Evolutionary conservation across 2,113 vertebrate genomes (phyloP).

Genomic region (Otolemur garnettii): DNA sequence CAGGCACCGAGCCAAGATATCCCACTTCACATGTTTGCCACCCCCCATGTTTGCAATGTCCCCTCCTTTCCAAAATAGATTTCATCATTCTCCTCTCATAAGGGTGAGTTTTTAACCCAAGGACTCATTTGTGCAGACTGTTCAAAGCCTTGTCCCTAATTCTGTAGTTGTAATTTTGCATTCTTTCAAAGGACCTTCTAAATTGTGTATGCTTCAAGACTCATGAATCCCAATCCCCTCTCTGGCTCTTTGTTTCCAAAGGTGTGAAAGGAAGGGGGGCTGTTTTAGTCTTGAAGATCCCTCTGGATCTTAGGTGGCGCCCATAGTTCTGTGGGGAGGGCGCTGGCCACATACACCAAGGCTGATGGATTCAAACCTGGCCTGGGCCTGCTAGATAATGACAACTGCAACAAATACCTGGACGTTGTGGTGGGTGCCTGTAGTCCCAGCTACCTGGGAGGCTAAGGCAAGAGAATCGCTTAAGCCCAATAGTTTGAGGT

Average conservation of each 20-base stretch:
- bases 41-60: not conserved
- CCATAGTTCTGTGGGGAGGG: no score
- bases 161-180: not conserved
- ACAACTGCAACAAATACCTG: no score
- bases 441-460: no score
- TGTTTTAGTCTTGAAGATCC: not conserved
- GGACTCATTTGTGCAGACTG: not conserved
- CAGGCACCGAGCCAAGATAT: not conserved
- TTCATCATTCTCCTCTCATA: not conserved
- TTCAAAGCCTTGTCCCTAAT: not conserved
- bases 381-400: no score
- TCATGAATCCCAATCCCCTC: not conserved
- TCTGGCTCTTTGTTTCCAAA: not conserved
- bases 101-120: not conserved
- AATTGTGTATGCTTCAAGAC: not conserved
- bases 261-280: not conserved
- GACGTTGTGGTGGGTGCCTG: no score
- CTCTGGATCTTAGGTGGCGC: not conserved
- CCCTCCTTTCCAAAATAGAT: not conserved
- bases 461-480: no score
- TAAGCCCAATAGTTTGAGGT: no score
- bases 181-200: not conserved
- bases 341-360: no score
- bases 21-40: not conserved
- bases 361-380: no score